Base-by-base conservation (phyloP, 2,888 invertebrate genomes). In the Rhingia campestris region DNA sequence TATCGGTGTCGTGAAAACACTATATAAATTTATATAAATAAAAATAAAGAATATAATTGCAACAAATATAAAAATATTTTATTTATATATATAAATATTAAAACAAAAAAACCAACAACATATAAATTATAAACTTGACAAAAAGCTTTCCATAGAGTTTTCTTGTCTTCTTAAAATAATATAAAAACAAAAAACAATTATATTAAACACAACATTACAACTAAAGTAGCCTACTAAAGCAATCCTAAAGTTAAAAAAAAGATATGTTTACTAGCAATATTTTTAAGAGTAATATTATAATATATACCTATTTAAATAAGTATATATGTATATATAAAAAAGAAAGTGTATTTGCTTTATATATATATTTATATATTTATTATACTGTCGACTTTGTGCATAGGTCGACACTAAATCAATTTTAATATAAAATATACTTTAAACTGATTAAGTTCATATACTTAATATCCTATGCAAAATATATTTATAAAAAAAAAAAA, bases 161-260 rank as follows among this genome's bases (percentile, higher is more conserved):
- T 80, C 80, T 84, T 80, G 80, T 84, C 84, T 80, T 75, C 80
- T 80, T 45, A 4, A 0, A 41, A 41, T n/a, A 47, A 47, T 22
- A 47, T 9, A 30, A 49, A 30, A 30, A 73, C 51, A 9, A 30
- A 30, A 75, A 12, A 37, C 45, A 64, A 56, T 49, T 4, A 12
- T 0, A 14, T 7, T 14, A 22, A 12, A 49, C 14, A 67, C 41
- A 69, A 74, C 69, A 80, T 80, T 75, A 84, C 64, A 84, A 74
- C 69, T 80, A 74, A 84, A 84, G 80, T 84, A 84, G 82, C 79
- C 73, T 82, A 79, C 67, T 82, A 82, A 82, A 82, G 82, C 82
- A 82, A 82, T 82, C 82, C 82, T 82, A 82, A 79, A 67, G 45
- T 82, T 82, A 79, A 79, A 22, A 22, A 22, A 22, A 22, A 58